These are phyloP conservation scores for Enteromius anoplus DNA, from an alignment of 2,797 vertebrate species.

Conservation along the genomic window DNA sequence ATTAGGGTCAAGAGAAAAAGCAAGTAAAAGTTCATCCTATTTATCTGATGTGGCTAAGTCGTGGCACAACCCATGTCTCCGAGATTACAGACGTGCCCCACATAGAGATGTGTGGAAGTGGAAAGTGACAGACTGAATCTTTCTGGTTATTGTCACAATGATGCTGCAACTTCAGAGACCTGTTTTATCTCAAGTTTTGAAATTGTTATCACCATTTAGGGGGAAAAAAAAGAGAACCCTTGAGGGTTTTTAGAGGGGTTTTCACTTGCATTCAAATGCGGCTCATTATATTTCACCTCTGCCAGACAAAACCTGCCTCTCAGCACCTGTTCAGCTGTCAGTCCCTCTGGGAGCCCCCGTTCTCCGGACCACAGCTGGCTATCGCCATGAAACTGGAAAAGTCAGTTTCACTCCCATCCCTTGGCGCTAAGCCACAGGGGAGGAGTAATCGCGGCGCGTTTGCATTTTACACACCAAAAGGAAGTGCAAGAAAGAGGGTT, in stretches of 20 bases:
- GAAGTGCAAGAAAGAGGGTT: constrained; percentile 67
- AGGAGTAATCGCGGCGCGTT: constrained; percentile 58
- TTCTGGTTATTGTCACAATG: neutral
- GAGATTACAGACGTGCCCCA: constrained; percentile 3
- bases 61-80: constrained; percentile 19
- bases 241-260: neutral
- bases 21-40: constrained; percentile 58
- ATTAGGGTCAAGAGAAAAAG: constrained; percentile 54
- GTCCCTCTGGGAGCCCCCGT: constrained; percentile 4
- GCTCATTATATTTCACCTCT: constrained; percentile 22
- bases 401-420: constrained; percentile 50
- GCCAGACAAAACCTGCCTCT: constrained; percentile 26
- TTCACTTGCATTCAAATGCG: neutral
- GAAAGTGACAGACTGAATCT: neutral
- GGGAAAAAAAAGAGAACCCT: neutral
- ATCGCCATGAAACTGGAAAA: constrained; percentile 39
- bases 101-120: neutral
- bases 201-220: constrained; percentile 12
- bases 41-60: constrained; percentile 56
- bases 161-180: neutral
- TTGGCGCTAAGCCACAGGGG: constrained; percentile 49
- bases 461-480: constrained; percentile 66
- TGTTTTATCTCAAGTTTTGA: neutral
- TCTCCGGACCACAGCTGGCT: constrained; percentile 44
- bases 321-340: constrained; percentile 45